Evolutionary conservation across 1,140 invertebrate genomes (phyloP), one percentile per base, ranked within the genome.

Genomic region (Euwallacea fornicatus): DNA sequence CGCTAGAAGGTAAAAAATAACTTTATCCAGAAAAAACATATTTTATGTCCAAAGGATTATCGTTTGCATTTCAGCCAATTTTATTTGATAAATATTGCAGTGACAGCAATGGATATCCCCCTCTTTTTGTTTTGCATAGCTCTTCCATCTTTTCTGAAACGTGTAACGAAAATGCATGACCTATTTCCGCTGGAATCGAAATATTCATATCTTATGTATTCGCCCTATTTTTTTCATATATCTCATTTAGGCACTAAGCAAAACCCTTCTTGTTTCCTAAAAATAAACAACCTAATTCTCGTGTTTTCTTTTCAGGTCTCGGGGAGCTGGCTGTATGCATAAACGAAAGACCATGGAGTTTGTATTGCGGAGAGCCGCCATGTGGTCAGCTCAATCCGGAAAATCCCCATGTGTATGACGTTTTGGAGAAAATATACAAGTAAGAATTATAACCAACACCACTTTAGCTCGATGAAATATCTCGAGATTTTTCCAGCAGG

Each of bases 381-480:
- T 93, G 92, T 75, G 93, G 93, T 0, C 92, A 94, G 78, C 83
- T 94, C 0, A 93, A 94, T 82, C 91, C 92, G 2, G 86, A 88
- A 41, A 94, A 94, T 81, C 86, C 87, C 2, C 86, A 91, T 73
- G 87, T 91, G 0, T 92, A 90, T 79, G 81, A 85, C n/a, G 84
- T 93, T 6, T 81, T 93, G 8, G 84, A 87, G 75, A 84, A 84
- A 21, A 82, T 91, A 3, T 91, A 91, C 78, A 83, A 46, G 71
- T 72, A 64, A 67, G 21, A 33, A 50, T 50, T 50, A 50, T 50
- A 33, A 2, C 4, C 21, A 33, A 33, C 21, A 33, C 21, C 21
- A 33, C 21, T 33, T 33, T 33, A 33, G 21, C 21, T 1, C 21
- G 21, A 33, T 33, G 4, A 33, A 33, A 33, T 33, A 33, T 33